Base-by-base conservation (phyloP, 2,888 invertebrate species). In the Heliconius aoede region DNA sequence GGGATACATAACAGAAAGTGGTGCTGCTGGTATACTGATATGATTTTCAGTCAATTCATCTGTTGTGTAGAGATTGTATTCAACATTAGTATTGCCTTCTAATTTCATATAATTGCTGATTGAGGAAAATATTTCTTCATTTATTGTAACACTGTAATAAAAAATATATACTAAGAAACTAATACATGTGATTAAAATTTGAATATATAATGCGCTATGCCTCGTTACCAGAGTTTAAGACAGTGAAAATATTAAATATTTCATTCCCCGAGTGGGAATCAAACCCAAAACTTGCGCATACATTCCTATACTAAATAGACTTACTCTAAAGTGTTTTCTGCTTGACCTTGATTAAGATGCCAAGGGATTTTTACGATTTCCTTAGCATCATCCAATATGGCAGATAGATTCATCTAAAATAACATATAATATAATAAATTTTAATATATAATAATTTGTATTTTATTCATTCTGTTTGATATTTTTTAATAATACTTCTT, bases 61-160 rank as follows among this genome's bases (percentile, higher is more conserved):
- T 0, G 86, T 87, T 0, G 87, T 81, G 8, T 86, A 80, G 40
- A 95, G 82, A 78, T 86, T 87, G 81, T 91, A 95, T 18, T 83
- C 82, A 0, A 86, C 82, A 4, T 84, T 84, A 1, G 86, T 81
- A 58, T 91, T 91, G 13, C 92, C 87, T 71, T 92, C 88, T 62
- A 95, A 77, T 9, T 87, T 86, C n/a, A 95, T 88, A 80, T 92
- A 95, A 75, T 93, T 90, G 68, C 86, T 86, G 9, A 95, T 80
- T 28, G 87, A 78, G n/a, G 87, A 80, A 77, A 89, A 86, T 3
- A 95, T 76, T 32, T 90, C 89, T 58, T 91, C 87, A 78, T 95
- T 92, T 3, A 94, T 88, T 9, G 84, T 83, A 40, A 95, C 86
- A 80, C 95, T 95, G 82, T 67, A 67, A 67, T 60, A 2, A 15